Evolutionary conservation across 2,888 invertebrate genomes (phyloP).

Genomic region (Panzeria rudis): DNA sequence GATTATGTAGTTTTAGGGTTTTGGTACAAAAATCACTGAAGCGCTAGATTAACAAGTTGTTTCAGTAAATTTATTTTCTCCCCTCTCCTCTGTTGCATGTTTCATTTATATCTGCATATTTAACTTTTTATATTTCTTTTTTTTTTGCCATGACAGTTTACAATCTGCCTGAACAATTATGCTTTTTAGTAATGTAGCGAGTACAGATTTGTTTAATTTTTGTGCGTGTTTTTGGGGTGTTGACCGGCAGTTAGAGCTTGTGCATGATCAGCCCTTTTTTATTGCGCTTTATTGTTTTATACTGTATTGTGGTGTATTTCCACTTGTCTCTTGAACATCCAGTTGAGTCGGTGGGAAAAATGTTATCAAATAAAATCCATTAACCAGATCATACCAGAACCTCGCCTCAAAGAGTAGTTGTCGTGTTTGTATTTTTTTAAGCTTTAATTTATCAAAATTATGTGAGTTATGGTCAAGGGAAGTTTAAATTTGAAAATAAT

Average conservation of each 20-base stretch:
- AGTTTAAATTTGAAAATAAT: constrained; percentile 50
- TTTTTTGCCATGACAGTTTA: constrained; percentile 53
- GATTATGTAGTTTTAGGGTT: constrained; percentile 14
- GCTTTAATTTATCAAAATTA: constrained; percentile 43
- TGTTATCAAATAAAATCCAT: constrained; percentile 29
- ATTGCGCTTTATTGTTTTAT: constrained; percentile 40
- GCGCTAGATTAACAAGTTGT: constrained; percentile 52
- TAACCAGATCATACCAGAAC: constrained; percentile 33
- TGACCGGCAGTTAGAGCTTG: constrained; percentile 47
- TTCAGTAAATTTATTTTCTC: not conserved
- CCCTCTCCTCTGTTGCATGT: constrained; percentile 4
- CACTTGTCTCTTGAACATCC: constrained; percentile 42
- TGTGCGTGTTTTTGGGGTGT: constrained; percentile 60
- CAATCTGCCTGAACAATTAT: constrained; percentile 34
- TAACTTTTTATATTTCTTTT: constrained; percentile 6
- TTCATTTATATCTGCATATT: constrained; percentile 54
- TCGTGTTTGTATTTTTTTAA: constrained; percentile 22
- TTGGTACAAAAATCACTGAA: constrained; percentile 65
- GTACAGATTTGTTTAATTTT: constrained; percentile 10
- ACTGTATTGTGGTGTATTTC: constrained; percentile 11
- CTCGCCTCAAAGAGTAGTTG: constrained; percentile 51
- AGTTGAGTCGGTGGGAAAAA: constrained; percentile 60
- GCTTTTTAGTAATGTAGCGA: not conserved
- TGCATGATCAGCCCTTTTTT: constrained; percentile 65
- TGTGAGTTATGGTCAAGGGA: constrained; percentile 74